Base-by-base conservation (phyloP, 2,113 vertebrate genomes). In the Chrysochloris asiatica region DNA sequence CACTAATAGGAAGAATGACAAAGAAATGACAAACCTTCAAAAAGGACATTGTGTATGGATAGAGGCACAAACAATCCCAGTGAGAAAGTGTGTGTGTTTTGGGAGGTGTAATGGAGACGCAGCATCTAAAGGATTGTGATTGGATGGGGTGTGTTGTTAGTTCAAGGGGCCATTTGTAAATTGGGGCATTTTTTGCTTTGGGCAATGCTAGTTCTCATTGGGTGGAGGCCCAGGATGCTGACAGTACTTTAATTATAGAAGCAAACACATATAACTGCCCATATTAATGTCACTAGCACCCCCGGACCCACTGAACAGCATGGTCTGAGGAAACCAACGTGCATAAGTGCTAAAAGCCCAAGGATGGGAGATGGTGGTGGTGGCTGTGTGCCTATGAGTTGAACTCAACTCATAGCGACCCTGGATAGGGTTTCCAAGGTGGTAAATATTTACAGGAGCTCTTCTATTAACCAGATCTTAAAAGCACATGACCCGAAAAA, bases 21-120 rank as follows among this genome's bases (percentile, higher is more conserved):
- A 82, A 93, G 69, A 63, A 36, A 79, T 22, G 47, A 79, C 4
- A 63, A 75, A 22, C 73, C 85, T 94, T 94, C 67, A 75, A 41
- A 88, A 91, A 76, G 50, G 63, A 72, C 75, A 52, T 4, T 21
- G 11, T 48, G 24, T 45, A 45, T 65, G 21, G 8, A 41, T 24
- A 83, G 22, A 61, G 17, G 22, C 38, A 50, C 54, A 41, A 71
- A 79, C 11, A n/a, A 54, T 83, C 69, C 48, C 21, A 79, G 61
- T 81, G 86, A 67, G 50, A 76, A 52, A 38, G 38, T 48, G 41
- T 73, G 30, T 65, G 30, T 45, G 26, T 83, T 52, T 50, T 43
- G 8, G 33, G 43, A 47, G 24, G 1, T 1, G 36, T 17, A 38
- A 17, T 5, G 56, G 11, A 6, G 6, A 91, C 43, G 41, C 30